phyloP scores from a whole-genome alignment of 2,888 invertebrate species.

The Teleogryllus oceanicus region DNA sequence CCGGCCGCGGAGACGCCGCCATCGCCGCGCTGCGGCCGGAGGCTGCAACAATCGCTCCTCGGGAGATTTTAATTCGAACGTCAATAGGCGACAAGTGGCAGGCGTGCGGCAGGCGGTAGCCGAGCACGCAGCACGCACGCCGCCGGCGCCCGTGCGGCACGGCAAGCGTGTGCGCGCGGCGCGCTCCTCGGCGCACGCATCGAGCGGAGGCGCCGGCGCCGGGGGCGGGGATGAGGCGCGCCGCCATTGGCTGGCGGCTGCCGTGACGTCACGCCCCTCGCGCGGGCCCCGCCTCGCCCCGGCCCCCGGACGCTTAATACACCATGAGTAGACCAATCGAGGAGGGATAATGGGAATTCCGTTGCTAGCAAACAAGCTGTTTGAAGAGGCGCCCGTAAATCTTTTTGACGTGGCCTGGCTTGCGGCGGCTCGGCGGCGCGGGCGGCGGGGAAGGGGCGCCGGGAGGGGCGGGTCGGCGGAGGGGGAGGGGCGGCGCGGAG shows the following conservation, averaged over 20 bases:
- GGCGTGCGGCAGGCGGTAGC: neutral
- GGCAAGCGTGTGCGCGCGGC: neutral
- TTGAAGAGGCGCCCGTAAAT: constrained; percentile 33
- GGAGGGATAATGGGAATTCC: constrained; percentile 34
- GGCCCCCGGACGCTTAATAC: constrained; percentile 27
- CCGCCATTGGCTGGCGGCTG: neutral
- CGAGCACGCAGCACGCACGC: neutral
- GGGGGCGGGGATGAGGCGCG: constrained; percentile 7
- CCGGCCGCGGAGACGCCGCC: too few species aligned
- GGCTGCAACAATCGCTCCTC: too few species aligned
- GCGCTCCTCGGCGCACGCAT: neutral
- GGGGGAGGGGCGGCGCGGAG: constrained; percentile 34
- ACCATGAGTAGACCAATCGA: constrained; percentile 29
- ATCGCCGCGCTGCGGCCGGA: too few species aligned
- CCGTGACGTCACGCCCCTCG: constrained; percentile 34
- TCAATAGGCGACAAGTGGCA: neutral
- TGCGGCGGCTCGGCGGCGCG: neutral
- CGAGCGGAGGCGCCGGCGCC: constrained; percentile 21
- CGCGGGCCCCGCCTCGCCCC: constrained; percentile 24
- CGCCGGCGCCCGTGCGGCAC: neutral
- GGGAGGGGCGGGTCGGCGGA: constrained; percentile 28
- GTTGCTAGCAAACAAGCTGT: constrained; percentile 35
- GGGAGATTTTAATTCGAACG: neutral
- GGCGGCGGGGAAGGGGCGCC: neutral
- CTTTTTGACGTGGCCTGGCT: constrained; percentile 32